These are phyloP conservation scores for Gymnodraco acuticeps DNA, from an alignment of 2,797 vertebrate genomes.

Conservation along the genomic window DNA sequence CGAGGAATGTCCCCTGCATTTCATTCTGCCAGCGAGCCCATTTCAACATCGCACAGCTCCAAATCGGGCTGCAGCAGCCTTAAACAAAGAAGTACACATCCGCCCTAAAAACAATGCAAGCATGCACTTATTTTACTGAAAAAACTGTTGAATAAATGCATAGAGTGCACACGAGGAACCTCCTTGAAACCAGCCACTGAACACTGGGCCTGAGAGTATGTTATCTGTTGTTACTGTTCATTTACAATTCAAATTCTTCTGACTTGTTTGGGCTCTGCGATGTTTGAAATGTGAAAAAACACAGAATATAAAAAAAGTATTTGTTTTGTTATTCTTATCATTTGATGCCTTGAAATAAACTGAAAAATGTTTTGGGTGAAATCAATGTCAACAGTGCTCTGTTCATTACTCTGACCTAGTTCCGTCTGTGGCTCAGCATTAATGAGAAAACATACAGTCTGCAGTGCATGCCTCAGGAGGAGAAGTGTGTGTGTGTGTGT, in stretches of 20 bases:
- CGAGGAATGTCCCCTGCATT: slow-evolving; percentile 82
- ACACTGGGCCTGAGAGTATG: slow-evolving; percentile 7
- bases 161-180: not conserved
- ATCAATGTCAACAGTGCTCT: not conserved
- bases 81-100: slow-evolving; percentile 43
- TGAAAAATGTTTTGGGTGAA: not conserved
- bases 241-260: slow-evolving; percentile 27
- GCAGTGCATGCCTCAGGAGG: not conserved
- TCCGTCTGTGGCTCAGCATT: slow-evolving; percentile 8
- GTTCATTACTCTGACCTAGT: not conserved
- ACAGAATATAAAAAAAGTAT: not conserved
- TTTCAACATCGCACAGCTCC: slow-evolving; percentile 69
- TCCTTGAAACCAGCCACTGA: slow-evolving; percentile 12
- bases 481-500: not conserved
- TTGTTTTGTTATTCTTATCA: not conserved
- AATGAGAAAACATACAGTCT: not conserved
- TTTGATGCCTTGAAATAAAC: slow-evolving; percentile 1
- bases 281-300: not conserved
- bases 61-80: slow-evolving; percentile 53
- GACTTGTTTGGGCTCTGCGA: not conserved
- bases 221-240: not conserved
- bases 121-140: slow-evolving; percentile 24
- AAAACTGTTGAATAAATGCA: slow-evolving; percentile 34
- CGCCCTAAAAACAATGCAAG: slow-evolving; percentile 32
- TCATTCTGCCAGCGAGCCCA: slow-evolving; percentile 67